Conservation (phyloP, 2,888 invertebrate genomes). For the Chironomus tentans region DNA sequence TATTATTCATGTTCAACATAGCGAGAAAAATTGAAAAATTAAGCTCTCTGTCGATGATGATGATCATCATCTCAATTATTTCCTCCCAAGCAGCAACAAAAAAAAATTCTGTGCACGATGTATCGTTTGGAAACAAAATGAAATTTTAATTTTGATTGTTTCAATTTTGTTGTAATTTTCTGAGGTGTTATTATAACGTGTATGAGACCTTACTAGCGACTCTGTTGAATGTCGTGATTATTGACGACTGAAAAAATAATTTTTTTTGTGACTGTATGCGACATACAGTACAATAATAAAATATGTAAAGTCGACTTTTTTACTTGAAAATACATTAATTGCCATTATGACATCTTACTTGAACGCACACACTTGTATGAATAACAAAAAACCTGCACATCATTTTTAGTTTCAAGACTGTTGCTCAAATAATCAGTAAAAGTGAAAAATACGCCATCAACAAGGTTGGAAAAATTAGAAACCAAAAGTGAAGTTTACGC, state of each 20-base stretch:
- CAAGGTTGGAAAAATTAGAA: slow-evolving; percentile 12
- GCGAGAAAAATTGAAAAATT: slow-evolving; percentile 21
- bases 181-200: background rate
- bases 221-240: background rate
- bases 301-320: background rate
- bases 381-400: too few relatives aligned
- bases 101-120: background rate
- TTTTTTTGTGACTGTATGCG: background rate
- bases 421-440: background rate
- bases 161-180: background rate
- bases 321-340: background rate
- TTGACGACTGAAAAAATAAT: background rate
- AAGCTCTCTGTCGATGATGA: slow-evolving; percentile 8
- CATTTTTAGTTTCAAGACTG: background rate
- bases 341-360: background rate
- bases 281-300: background rate
- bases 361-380: background rate
- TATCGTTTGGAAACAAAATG: background rate
- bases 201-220: background rate
- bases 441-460: background rate
- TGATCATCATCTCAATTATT: slow-evolving; percentile 24
- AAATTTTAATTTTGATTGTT: background rate
- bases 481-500: slow-evolving; percentile 14
- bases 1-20: slow-evolving; percentile 26
- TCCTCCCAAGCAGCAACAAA: background rate